Evolutionary conservation across 1,140 invertebrate genomes (phyloP).

Genomic region (Drosophila yakuba): DNA sequence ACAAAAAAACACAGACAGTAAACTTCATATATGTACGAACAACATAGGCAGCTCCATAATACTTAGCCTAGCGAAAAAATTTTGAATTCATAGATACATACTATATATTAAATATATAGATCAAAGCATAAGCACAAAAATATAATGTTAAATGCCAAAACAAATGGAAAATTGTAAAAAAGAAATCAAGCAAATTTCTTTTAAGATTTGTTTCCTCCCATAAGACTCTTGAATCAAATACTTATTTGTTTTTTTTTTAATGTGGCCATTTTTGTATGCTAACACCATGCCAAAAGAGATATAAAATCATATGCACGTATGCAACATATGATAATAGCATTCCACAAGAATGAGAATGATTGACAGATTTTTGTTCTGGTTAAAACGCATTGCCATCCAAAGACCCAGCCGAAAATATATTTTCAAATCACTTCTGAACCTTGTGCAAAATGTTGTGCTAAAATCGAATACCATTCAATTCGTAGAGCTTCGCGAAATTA

Average conservation of each 20-base stretch:
- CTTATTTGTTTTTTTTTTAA: slow-evolving; percentile 22
- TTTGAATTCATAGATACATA: slow-evolving; percentile 58
- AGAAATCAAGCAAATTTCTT: slow-evolving; percentile 52
- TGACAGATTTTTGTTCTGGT: slow-evolving; percentile 52
- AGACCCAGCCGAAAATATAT: slow-evolving; percentile 48
- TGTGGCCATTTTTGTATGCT: slow-evolving; percentile 39
- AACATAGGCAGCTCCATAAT: slow-evolving; percentile 50
- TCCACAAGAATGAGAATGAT: slow-evolving; percentile 70
- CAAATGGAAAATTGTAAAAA: slow-evolving; percentile 27
- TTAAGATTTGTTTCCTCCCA: slow-evolving; percentile 21
- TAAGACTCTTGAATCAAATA: slow-evolving; percentile 33
- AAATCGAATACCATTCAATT: slow-evolving; percentile 49
- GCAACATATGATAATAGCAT: slow-evolving; percentile 47
- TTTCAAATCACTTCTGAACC: slow-evolving; percentile 28
- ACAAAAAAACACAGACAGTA: slow-evolving; percentile 34
- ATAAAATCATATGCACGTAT: slow-evolving; percentile 30
- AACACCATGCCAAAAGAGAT: slow-evolving; percentile 56
- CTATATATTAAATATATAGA: slow-evolving; percentile 49
- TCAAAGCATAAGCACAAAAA: slow-evolving; percentile 55
- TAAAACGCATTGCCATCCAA: slow-evolving; percentile 53
- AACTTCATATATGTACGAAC: slow-evolving; percentile 25
- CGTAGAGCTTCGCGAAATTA: slow-evolving; percentile 74
- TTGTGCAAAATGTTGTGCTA: slow-evolving; percentile 51
- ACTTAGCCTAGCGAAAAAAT: slow-evolving; percentile 49
- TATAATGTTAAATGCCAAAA: slow-evolving; percentile 68